Evolutionary conservation across 2,113 vertebrate species (phyloP), one percentile per base, ranked within the genome.

Genomic region (Trichomycterus rosablanca): DNA sequence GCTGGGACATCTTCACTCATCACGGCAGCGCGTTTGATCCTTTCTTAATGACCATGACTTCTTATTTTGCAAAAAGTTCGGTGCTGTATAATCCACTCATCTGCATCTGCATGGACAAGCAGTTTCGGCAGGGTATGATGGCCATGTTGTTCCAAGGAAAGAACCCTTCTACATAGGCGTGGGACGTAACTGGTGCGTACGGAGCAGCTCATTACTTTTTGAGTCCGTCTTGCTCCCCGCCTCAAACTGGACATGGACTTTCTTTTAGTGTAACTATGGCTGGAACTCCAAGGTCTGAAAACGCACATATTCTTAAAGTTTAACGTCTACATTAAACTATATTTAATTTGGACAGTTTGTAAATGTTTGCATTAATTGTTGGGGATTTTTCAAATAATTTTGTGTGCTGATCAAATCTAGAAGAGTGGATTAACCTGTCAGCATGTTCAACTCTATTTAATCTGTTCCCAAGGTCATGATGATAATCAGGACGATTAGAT

Each of bases 61-160:
- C 90, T 0, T 92, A 92, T 83, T 92, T 92, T 8, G 89, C 90
- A 80, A 93, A 93, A 85, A 83, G 73, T 46, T 73, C 89, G 0
- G 0, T 89, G 18, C 76, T 91, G 76, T 91, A 88, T 77, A 91
- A 89, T 76, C 90, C 92, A 0, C 79, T 93, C 75, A 92, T 93
- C 75, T 93, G 90, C 70, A 84, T 91, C 2, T 71, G 91, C 37
- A 84, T 93, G 89, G 92, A 92, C 69, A 91, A 88, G 48, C 74
- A 91, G 86, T 93, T 93, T 83, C 89, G 90, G 58, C 87, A 81
- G 83, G 91, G 89, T 79, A 91, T 92, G 90, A 59, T 92, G 75
- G 89, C 84, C 32, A 89, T 89, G 0, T 68, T 93, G 19, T 89
- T 84, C 83, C 89, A 86, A 0, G 90, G 90, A 58, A 90, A 88